Conservation (phyloP, 2,797 vertebrate species). For the Florisuga fusca region DNA sequence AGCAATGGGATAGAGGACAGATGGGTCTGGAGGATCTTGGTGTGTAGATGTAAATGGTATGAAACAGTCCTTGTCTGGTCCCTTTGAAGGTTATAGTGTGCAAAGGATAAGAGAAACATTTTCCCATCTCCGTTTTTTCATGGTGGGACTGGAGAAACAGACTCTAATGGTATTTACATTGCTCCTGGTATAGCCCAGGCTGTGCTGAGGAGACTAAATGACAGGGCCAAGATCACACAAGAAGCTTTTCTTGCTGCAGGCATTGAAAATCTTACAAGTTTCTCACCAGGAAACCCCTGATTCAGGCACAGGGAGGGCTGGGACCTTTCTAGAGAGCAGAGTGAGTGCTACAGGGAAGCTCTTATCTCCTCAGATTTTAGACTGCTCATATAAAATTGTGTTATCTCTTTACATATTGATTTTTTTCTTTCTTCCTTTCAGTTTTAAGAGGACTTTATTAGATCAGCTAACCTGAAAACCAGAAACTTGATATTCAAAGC, state of each 20-base stretch:
- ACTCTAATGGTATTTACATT: background rate
- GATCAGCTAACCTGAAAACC: background rate
- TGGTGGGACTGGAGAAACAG: background rate
- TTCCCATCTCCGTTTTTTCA: background rate
- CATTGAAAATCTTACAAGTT: background rate
- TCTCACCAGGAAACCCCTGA: background rate
- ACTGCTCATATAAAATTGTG: background rate
- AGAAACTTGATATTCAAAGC: background rate
- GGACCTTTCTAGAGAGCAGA: background rate
- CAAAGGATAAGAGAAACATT: background rate
- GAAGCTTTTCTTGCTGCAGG: background rate
- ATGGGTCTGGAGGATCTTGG: background rate
- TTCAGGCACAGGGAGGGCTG: fast-evolving
- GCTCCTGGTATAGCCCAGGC: background rate
- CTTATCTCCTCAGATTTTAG: background rate
- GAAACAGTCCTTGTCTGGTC: background rate
- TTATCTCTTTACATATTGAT: fast-evolving
- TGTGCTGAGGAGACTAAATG: background rate
- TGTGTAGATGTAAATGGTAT: background rate
- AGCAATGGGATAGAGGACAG: background rate
- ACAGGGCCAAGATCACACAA: background rate
- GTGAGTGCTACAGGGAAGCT: background rate
- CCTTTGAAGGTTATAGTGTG: background rate
- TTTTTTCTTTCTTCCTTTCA: background rate
- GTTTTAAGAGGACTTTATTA: background rate